phyloP scores from a whole-genome alignment of 2,888 invertebrate species.

The Hymenopus coronatus region DNA sequence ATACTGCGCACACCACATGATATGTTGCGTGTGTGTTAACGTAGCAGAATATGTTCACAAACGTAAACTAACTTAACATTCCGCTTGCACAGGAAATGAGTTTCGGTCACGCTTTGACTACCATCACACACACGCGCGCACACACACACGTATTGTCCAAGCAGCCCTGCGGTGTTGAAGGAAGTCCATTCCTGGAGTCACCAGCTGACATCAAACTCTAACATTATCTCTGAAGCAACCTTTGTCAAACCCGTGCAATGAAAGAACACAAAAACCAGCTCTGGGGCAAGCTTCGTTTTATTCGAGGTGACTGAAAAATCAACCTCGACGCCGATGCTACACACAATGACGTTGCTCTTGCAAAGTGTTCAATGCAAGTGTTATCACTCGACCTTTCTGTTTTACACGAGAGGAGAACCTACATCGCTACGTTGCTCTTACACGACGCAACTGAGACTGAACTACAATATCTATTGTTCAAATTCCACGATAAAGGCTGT shows the following conservation, averaged over 20 bases:
- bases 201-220: not conserved
- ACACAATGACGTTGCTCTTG: not conserved
- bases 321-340: not conserved
- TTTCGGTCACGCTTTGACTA: not conserved
- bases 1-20: not conserved
- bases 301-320: not conserved
- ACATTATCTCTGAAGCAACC: not conserved
- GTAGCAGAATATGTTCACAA: not conserved
- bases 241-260: not conserved
- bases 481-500: not conserved
- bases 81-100: not conserved
- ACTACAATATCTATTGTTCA: not conserved
- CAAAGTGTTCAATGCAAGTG: not conserved
- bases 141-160: not conserved
- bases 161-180: not conserved
- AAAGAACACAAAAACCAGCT: not conserved
- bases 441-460: not conserved
- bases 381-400: not conserved
- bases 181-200: not conserved
- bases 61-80: not conserved
- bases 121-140: not conserved
- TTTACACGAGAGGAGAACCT: not conserved
- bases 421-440: not conserved
- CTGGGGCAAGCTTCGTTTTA: not conserved
- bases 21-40: not conserved